Base-by-base conservation (phyloP, 2,888 invertebrate species). In the Ormyrus labotus region DNA sequence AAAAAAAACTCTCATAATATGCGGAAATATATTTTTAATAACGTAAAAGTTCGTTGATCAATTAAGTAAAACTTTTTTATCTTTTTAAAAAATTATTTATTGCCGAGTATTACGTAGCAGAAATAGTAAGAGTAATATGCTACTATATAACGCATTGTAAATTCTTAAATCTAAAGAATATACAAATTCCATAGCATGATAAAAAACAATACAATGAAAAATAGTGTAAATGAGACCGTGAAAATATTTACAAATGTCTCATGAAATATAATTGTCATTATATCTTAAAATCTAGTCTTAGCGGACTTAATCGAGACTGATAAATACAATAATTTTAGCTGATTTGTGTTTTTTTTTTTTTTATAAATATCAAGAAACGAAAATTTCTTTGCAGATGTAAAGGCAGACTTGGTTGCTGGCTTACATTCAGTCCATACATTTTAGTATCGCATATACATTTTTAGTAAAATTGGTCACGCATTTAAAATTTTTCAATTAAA, bases 161-260 rank as follows among this genome's bases (percentile, higher is more conserved):
- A 69, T 13, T 57, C 63, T 81, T 73, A 73, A 11, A 51, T 53
- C 55, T 64, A 73, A 48, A n/a, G 68, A 58, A 81, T 72, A 76
- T 68, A 80, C 55, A 68, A 0, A 65, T 60, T 50, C 10, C 63
- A 34, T 70, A 10, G 13, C 55, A n/a, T 60, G 61, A 76, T 58
- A 71, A 76, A 69, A 51, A 74, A 79, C 13, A 73, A 45, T 69
- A 57, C 7, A 61, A 61, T 58, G 34, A 53, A 73, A n/a, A 19
- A 69, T 53, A 48, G 47, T 61, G 58, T n/a, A 61, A 19, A 64
- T 69, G 58, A 67, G 53, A 74, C 51, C 45, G 19, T 74, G 70
- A 74, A 65, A 57, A 65, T 81, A 81, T 81, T 69, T 81, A 78
- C 78, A 81, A 65, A 57, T 34, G 51, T 51, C 67, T 75, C 50